Base-by-base conservation (phyloP, 2,797 vertebrate species). In the Ibycter americanus region DNA sequence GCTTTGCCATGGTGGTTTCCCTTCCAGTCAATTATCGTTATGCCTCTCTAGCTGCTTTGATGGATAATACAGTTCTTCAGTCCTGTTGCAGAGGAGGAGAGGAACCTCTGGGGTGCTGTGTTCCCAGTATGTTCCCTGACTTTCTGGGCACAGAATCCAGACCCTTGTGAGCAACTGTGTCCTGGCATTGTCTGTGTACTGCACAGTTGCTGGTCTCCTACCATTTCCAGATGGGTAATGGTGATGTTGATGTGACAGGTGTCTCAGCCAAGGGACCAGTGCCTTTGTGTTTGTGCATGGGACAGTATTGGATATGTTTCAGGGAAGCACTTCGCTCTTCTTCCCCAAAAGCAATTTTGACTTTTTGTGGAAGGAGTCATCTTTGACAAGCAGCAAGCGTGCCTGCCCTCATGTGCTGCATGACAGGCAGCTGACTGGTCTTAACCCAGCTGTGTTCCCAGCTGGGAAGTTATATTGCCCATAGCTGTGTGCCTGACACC, bases 141-240 rank as follows among this genome's bases (percentile, higher is more conserved):
- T 55, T 58, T 55, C 22, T 55, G 32, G 17, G 56, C 15, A 9
- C 27, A 31, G 36, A 51, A 42, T 27, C 25, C 38, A 27, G 44
- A 32, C 9, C 19, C 19, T 38, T 34, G n/a, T 29, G 23, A 71
- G 73, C 36, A 71, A 8, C 40, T 58, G 32, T 71, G 27, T 81
- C 15, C 31, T 27, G 11, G 31, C 11, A 32, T 63, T 0, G 0
- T 20, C 42, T 36, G n/a, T 42, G 38, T 44, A 31, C 17, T 54
- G 58, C 47, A 32, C 15, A 67, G 36, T 36, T 56, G 20, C 38
- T 77, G 21, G 15, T 63, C 12, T 74, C 23, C 40, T 40, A 9
- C 12, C 0, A 0, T 42, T 78, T 76, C 25, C 36, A 51, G 14
- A 25, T 59, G 22, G 29, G 15, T n/a, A 15, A 26, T 0, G 0